These are phyloP conservation scores for Cyrtorhinus lividipennis DNA, from an alignment of 1,140 invertebrate genomes.

Conservation along the genomic window DNA sequence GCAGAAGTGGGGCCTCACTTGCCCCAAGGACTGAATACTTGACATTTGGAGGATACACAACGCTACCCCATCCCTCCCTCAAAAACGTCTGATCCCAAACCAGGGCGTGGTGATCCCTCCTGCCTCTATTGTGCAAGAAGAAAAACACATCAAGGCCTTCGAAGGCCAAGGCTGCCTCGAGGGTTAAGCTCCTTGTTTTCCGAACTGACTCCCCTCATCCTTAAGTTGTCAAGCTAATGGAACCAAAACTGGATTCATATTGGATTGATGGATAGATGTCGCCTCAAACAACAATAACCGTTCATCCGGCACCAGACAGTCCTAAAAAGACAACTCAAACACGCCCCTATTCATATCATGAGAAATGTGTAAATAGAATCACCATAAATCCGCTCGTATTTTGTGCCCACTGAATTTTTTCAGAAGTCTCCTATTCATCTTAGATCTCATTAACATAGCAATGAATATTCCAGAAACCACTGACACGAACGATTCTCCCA, in stretches of 20 bases:
- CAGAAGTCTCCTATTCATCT: no score
- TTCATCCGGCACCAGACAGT: not conserved
- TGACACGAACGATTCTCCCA: no score
- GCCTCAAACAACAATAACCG: not conserved
- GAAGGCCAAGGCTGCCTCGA: not conserved
- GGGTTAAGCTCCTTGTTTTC: not conserved
- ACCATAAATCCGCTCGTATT: no score
- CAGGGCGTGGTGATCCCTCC: not conserved
- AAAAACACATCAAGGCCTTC: not conserved
- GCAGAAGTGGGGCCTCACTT: not conserved
- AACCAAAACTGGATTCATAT: not conserved
- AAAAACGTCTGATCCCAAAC: no score
- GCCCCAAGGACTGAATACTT: not conserved
- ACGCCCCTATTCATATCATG: no score
- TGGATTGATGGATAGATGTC: not conserved
- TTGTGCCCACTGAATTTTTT: no score
- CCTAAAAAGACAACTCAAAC: not conserved
- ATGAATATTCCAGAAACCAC: no score
- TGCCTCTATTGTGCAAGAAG: not conserved
- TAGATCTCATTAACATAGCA: no score
- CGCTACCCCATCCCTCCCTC: not conserved
- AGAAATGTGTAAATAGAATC: no score
- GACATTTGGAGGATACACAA: not conserved
- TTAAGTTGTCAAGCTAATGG: not conserved
- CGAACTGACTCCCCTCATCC: not conserved